Evolutionary conservation across 2,113 vertebrate genomes (phyloP).

Genomic region (Oriolus oriolus): DNA sequence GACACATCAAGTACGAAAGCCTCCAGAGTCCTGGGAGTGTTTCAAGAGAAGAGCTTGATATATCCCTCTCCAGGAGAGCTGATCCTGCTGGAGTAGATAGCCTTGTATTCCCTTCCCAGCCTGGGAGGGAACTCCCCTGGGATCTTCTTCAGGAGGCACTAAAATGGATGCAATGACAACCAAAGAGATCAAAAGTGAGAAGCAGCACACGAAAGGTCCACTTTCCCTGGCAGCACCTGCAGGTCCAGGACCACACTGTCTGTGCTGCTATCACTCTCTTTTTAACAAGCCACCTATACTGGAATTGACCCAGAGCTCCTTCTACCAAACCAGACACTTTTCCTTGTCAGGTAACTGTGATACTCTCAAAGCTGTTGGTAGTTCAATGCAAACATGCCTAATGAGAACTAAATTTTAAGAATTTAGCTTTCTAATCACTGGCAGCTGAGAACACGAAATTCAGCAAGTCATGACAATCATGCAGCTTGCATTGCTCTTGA

Average conservation of each 20-base stretch:
- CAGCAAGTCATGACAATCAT: neutral
- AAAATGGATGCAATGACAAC: neutral
- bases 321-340: neutral
- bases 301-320: neutral
- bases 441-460: neutral
- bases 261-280: fast-evolving
- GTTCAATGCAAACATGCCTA: neutral
- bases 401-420: neutral
- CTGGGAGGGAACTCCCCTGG: neutral
- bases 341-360: neutral
- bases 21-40: neutral
- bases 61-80: neutral
- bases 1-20: neutral
- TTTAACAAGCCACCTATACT: neutral
- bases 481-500: neutral
- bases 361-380: neutral
- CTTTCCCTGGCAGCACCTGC: neutral
- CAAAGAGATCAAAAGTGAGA: neutral
- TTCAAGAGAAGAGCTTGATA: neutral
- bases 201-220: neutral
- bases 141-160: neutral
- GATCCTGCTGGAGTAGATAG: neutral
- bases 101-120: neutral
- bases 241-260: neutral
- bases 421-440: neutral